Evolutionary conservation across 2,888 invertebrate genomes (phyloP).

Genomic region (Megastigmus dorsalis): DNA sequence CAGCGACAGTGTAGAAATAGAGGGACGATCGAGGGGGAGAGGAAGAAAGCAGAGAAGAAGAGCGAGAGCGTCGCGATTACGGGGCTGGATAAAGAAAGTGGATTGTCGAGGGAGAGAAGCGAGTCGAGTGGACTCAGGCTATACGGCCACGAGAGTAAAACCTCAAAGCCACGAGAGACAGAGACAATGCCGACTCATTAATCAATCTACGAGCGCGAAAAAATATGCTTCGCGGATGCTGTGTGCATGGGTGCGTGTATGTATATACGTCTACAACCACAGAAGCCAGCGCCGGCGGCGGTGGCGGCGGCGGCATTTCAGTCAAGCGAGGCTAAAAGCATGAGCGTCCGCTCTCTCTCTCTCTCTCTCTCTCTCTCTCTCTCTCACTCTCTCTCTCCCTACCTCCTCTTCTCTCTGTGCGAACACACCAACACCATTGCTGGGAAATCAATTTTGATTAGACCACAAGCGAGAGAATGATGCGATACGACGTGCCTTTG

Average conservation of each 20-base stretch:
- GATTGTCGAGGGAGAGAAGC: neutral
- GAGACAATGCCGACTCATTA: conserved; percentile 54
- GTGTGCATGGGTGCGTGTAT: neutral
- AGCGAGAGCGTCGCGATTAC: neutral
- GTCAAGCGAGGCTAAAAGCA: conserved; percentile 1
- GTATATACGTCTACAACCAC: too few species aligned
- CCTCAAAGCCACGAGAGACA: conserved; percentile 24
- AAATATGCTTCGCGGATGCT: neutral
- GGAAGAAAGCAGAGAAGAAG: neutral
- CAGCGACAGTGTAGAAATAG: neutral
- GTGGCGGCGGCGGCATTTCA: neutral
- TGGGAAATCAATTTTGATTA: conserved; percentile 43
- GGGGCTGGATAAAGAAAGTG: conserved; percentile 28
- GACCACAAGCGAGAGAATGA: neutral
- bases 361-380: too few species aligned
- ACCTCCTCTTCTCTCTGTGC: too few species aligned
- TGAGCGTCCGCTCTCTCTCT: too few species aligned
- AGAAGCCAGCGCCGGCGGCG: too few species aligned
- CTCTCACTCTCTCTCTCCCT: too few species aligned
- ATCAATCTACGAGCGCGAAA: conserved; percentile 39
- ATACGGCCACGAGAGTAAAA: neutral
- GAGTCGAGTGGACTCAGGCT: neutral
- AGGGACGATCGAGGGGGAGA: too few species aligned
- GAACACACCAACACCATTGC: too few species aligned
- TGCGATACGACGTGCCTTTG: neutral